Evolutionary conservation across 2,113 vertebrate genomes (phyloP).

Genomic region (Gracilinanus agilis): DNA sequence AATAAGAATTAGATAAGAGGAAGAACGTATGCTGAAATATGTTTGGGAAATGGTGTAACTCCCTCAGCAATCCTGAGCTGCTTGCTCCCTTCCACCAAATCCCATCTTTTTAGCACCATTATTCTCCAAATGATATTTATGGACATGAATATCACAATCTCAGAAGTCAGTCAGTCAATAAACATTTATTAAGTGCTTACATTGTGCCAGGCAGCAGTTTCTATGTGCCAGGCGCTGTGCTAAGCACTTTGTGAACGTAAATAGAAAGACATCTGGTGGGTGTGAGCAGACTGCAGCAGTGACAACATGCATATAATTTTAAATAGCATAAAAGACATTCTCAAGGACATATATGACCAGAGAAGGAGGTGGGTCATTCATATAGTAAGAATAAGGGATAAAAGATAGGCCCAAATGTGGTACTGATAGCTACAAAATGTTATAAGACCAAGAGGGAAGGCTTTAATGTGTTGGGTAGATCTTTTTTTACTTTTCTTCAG

Average conservation of each 20-base stretch:
- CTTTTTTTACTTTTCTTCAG: no score
- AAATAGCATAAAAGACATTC: not conserved
- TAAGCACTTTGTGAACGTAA: not conserved
- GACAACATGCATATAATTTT: not conserved
- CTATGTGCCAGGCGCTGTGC: not conserved
- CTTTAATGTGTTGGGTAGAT: not conserved
- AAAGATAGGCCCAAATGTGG: not conserved
- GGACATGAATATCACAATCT: not conserved
- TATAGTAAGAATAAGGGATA: not conserved
- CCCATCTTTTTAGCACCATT: not conserved
- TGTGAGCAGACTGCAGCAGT: not conserved
- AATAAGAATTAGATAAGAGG: not conserved
- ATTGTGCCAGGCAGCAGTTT: not conserved
- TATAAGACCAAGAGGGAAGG: not conserved
- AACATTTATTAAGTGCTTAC: not conserved
- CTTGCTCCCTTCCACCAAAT: not conserved
- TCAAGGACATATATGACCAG: not conserved
- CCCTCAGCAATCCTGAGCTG: not conserved
- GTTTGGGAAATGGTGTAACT: not conserved
- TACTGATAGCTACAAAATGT: not conserved
- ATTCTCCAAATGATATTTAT: not conserved
- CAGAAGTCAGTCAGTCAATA: not conserved
- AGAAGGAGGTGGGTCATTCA: not conserved
- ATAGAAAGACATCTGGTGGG: conserved; percentile 7
- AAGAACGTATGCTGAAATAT: not conserved